phyloP scores from a whole-genome alignment of 2,888 invertebrate species.

The Cheilosia pagana region DNA sequence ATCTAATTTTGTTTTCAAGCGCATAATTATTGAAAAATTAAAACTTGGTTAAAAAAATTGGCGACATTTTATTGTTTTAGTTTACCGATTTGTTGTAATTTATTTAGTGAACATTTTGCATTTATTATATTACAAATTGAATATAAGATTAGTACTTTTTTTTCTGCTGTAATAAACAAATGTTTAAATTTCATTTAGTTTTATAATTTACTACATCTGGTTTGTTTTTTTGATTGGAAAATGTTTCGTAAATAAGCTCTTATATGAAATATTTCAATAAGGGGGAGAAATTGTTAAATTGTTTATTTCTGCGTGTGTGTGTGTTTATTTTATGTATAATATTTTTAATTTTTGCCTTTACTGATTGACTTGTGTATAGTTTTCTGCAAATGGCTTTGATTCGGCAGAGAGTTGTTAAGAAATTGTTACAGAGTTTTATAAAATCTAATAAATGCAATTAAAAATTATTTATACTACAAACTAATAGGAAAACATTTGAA shows the following conservation, averaged over 20 bases:
- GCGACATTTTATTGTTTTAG: constrained; percentile 1
- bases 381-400: constrained; percentile 48
- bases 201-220: constrained; percentile 15
- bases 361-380: constrained; percentile 61
- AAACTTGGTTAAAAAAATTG: neutral
- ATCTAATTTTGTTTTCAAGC: constrained; percentile 12
- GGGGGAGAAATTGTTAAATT: constrained; percentile 16
- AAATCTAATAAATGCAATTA: constrained; percentile 73
- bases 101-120: constrained; percentile 45
- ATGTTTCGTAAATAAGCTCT: constrained; percentile 62
- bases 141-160: constrained; percentile 20
- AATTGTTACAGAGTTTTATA: constrained; percentile 48
- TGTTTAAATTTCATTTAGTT: neutral
- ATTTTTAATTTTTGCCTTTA: constrained; percentile 39
- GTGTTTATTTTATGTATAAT: constrained; percentile 23
- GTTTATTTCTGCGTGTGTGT: neutral
- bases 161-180: neutral
- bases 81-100: constrained; percentile 36
- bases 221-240: constrained; percentile 22
- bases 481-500: constrained; percentile 73
- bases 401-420: constrained; percentile 32
- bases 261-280: constrained; percentile 45
- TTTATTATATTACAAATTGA: constrained; percentile 37
- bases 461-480: constrained; percentile 69
- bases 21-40: constrained; percentile 29